Base-by-base conservation (phyloP, 2,797 vertebrate genomes). In the Hippocampus kuda region DNA sequence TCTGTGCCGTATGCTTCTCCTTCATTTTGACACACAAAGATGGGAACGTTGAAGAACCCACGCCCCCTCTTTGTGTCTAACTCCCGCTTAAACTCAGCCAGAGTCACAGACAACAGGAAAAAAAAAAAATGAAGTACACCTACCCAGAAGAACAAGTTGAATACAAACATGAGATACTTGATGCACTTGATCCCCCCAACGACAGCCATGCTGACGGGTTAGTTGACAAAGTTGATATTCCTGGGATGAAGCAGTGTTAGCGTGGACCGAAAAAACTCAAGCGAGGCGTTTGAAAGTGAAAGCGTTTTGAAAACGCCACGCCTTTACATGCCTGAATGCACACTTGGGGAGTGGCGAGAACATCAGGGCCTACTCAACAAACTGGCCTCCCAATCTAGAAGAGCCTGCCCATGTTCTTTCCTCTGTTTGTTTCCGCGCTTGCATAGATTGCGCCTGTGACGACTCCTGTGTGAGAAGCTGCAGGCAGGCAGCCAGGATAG, bases 121-220 rank as follows among this genome's bases (percentile, higher is more conserved):
- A 2, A 1, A 30, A 30, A 49, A 22, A 49, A 72, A 38, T 8
- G 34, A 38, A 54, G 16, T 20, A 41, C 67, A 90, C 91, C 69
- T 90, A 93, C 91, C 89, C 86, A 88, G 73, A 90, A 88, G 12
- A 89, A 0, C 34, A 68, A 8, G 81, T 88, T 91, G 79, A 91
- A 89, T 70, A 84, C 7, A 78, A 90, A 88, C 75, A 92, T 81
- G 7, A 87, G n/a, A 75, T 87, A 90, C 77, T 92, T 92, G 10
- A 91, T 54, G 79, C 79, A 89, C 68, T 82, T 83, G 68, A 87
- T 78, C 65, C 90, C 88, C 65, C 87, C 84, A 20, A 5, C 8
- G 13, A 89, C 38, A 66, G 77, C 87, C 90, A 92, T 92, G 73
- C 15, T 83, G 76, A 68, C 13, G 3, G 16, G 9, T 65, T 44